phyloP scores from a whole-genome alignment of 2,113 vertebrate genomes.

The Ginglymostoma cirratum region DNA sequence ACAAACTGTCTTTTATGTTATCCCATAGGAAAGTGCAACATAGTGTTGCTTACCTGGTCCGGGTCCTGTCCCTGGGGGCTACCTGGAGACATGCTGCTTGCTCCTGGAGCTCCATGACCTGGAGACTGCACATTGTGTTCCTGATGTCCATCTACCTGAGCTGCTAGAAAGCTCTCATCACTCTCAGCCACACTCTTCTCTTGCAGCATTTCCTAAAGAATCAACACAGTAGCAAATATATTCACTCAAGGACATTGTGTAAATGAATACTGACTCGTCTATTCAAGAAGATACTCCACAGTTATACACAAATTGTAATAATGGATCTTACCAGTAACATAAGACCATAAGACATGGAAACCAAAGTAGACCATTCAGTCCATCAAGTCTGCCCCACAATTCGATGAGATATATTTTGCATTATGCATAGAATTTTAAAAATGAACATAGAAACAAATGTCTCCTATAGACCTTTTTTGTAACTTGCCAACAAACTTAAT shows the following conservation, averaged over 20 bases:
- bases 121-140: slow-evolving; percentile 66
- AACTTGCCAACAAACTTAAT: not conserved
- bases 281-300: not conserved
- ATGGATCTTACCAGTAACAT: not conserved
- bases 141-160: slow-evolving; percentile 59
- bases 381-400: too few species aligned
- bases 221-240: not conserved
- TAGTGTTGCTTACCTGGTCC: slow-evolving; percentile 71
- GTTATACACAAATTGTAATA: not conserved
- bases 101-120: slow-evolving; percentile 62
- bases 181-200: slow-evolving; percentile 83
- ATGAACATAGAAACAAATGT: not conserved
- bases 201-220: slow-evolving; percentile 87
- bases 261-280: not conserved
- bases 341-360: too few species aligned
- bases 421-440: not conserved
- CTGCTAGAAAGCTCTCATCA: slow-evolving; percentile 73
- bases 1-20: not conserved
- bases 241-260: not conserved
- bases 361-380: too few species aligned
- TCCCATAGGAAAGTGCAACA: not conserved
- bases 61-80: slow-evolving; percentile 68
- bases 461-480: not conserved
- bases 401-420: not conserved
- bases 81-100: slow-evolving; percentile 58